phyloP scores from a whole-genome alignment of 2,888 invertebrate species.

The Rhodophaea formosa region DNA sequence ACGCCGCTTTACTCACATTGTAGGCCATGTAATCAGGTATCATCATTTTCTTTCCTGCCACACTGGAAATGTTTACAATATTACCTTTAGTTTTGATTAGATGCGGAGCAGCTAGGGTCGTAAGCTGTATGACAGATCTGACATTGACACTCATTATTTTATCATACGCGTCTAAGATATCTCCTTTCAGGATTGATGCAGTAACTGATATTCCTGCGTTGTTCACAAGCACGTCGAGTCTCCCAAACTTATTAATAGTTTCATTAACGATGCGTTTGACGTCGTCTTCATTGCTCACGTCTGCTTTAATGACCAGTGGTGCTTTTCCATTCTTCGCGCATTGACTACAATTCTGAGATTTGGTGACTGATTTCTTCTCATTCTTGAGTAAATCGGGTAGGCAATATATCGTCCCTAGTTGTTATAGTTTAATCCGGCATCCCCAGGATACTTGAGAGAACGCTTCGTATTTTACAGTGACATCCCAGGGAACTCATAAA shows the following conservation, averaged over 20 bases:
- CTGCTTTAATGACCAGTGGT: conserved; percentile 39
- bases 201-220: conserved; percentile 34
- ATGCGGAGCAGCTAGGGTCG: conserved; percentile 31
- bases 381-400: too few species aligned
- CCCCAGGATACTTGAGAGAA: too few species aligned
- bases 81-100: conserved; percentile 34
- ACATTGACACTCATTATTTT: conserved; percentile 32
- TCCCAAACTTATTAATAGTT: conserved; percentile 36
- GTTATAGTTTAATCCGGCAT: too few species aligned
- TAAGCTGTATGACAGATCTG: conserved; percentile 29
- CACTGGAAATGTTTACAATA: conserved; percentile 35
- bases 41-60: conserved; percentile 17
- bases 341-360: conserved; percentile 46
- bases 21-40: conserved; percentile 2
- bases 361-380: conserved; percentile 39
- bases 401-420: too few species aligned
- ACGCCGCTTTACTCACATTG: conserved; percentile 18
- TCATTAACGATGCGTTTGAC: conserved; percentile 31
- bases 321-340: conserved; percentile 33
- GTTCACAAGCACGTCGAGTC: conserved; percentile 37
- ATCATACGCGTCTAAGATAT: conserved; percentile 34
- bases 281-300: conserved; percentile 38
- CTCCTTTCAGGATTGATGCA: conserved; percentile 27
- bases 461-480: too few species aligned
- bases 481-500: too few species aligned